Base-by-base conservation (phyloP, 30 jellyfish, hydroid and myxozoan species). In the Aurelia sp. region DNA sequence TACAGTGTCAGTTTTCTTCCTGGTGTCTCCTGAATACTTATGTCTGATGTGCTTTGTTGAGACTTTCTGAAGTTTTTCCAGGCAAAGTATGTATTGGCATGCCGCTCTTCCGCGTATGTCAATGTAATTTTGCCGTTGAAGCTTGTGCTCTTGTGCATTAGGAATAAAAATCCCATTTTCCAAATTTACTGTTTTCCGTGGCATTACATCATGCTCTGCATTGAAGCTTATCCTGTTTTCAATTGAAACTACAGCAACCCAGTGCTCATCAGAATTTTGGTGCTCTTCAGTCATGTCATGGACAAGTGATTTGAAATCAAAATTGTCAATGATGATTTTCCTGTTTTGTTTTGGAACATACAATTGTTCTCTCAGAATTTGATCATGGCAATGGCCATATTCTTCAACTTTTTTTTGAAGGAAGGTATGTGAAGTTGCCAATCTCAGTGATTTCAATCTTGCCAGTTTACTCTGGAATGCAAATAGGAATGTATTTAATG, bases 111-210 rank as follows among this genome's bases (percentile, higher is more conserved):
- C 82, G 38, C 82, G 38, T 17, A 71, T 21, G 9, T 71, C 35
- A 18, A 71, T 71, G 67, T 71, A 71, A 44, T 71, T 71, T 35
- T 40, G 24, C 47, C 82, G 41, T 44, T 71, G 82, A 35, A 31
- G 63, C 20, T 16, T 19, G 20, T 19, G 82, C 11, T 71, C 82
- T 24, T 31, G 21, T 2, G 47, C 82, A 71, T 61, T 71, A 15
- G 82, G 82, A 60, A 71, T 60, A 61, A 71, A 71, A 0, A 11
- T 35, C 6, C 65, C 41, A 35, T 71, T 71, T 21, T 71, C 82
- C 13, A 60, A 60, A 41, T 41, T 41, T 60, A 11, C 10, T 5
- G 70, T 18, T 18, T 18, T 60, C 5, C 33, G 6, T 19, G 22
- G 70, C 33, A 18, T 0, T 60, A 18, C 19, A 3, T 22, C 33